Evolutionary conservation across 2,888 invertebrate species (phyloP).

Genomic region (Schizaphis graminum): DNA sequence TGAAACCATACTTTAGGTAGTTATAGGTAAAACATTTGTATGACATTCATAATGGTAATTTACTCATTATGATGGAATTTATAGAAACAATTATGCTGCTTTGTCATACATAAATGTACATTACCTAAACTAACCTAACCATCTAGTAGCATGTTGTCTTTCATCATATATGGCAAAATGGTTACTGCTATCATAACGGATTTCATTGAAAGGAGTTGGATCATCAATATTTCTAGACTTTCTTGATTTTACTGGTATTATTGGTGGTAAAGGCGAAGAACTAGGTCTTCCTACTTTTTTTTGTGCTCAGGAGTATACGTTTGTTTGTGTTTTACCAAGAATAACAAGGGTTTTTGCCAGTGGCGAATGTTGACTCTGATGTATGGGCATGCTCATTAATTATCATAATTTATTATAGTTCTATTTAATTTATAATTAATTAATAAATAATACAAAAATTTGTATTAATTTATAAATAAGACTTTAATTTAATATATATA

Average conservation of each 20-base stretch:
- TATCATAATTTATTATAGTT: too few relatives aligned
- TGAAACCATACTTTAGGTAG: too few relatives aligned
- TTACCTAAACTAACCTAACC: slow-evolving; percentile 68
- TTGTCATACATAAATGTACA: slow-evolving; percentile 66
- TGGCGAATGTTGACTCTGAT: too few relatives aligned
- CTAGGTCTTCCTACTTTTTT: slow-evolving; percentile 14
- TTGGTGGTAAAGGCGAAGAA: neutral
- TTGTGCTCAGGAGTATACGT: neutral
- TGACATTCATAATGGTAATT: too few relatives aligned
- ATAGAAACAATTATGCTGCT: neutral
- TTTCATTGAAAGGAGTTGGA: slow-evolving; percentile 66
- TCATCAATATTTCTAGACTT: neutral
- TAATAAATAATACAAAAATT: too few relatives aligned
- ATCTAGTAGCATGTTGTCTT: slow-evolving; percentile 66
- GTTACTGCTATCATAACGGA: slow-evolving; percentile 65
- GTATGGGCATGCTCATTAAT: too few relatives aligned
- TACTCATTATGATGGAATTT: neutral
- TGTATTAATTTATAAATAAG: too few relatives aligned
- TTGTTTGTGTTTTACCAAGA: too few relatives aligned
- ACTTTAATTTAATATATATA: too few relatives aligned
- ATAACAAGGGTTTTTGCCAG: too few relatives aligned
- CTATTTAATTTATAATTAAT: too few relatives aligned
- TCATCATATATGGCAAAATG: slow-evolving; percentile 67
- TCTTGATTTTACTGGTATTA: slow-evolving; percentile 26
- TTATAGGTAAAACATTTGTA: too few relatives aligned